Base-by-base conservation (phyloP, 2,888 invertebrate species). In the Microctonus brassicae region DNA sequence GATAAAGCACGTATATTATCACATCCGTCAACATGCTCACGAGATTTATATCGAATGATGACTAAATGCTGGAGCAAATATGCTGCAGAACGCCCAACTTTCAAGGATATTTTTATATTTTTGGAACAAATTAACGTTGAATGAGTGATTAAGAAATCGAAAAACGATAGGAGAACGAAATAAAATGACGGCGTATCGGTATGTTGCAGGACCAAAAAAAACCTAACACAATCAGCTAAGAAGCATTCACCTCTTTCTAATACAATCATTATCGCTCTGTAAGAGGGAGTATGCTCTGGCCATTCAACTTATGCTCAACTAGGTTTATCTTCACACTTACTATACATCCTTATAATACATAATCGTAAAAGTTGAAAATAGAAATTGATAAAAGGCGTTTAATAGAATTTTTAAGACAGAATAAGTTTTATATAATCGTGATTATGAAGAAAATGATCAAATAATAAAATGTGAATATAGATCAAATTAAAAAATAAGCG, bases 1-100 rank as follows among this genome's bases (percentile, higher is more conserved):
- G 81, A 89, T 83, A 84, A 87, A 82, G 78, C 88, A 84, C 89
- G 93, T 78, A 88, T 90, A 75, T 88, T 90, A 36, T 82, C 92
- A 2, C 90, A 93, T 57, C 96, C 95, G 13, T 89, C 92, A 55
- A 91, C 92, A 73, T 96, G 96, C 88, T 94, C 96, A 52, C 91
- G 94, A 52, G 96, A 97, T 87, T 94, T 97, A 75, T 96, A 95
- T 89, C 96, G 95, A 87, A 91, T 97, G 79, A 95, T 97, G 94
- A 92, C 93, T 80, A 96, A 96, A 88, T 97, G 97, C 88, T 97
- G 97, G 96, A 93, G 94, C 80, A 90, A 95, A 68, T 93, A 93
- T 80, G 93, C 94, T 64, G 90, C 91, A 67, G 94, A 95, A 82
- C 90, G 97, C 47, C 97, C 97, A 0, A 92, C 94, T 74, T 97